Evolutionary conservation across 1,140 invertebrate species (phyloP).

Genomic region (Leptinotarsa defecta): DNA sequence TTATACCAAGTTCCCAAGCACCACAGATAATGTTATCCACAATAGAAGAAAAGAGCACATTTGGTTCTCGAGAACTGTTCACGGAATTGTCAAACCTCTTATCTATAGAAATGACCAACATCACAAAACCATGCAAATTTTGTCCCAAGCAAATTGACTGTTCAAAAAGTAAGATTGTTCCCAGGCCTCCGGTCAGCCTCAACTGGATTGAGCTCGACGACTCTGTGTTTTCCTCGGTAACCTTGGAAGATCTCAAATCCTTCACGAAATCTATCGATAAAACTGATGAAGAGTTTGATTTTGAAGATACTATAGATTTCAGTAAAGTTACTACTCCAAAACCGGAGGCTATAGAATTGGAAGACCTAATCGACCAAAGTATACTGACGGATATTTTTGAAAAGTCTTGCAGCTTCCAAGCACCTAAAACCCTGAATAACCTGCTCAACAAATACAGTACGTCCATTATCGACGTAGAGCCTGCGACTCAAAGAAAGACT

Average conservation of each 20-base stretch:
- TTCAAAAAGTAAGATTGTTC: neutral
- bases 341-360: slow-evolving; percentile 16
- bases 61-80: slow-evolving; percentile 19
- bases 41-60: neutral
- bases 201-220: slow-evolving; percentile 17
- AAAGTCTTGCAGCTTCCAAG: slow-evolving; percentile 39
- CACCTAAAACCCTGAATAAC: slow-evolving; percentile 39
- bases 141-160: slow-evolving; percentile 16
- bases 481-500: neutral
- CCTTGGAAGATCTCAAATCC: slow-evolving; percentile 14
- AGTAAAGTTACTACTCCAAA: slow-evolving; percentile 1
- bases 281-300: neutral
- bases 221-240: slow-evolving; percentile 2
- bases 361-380: slow-evolving; percentile 20
- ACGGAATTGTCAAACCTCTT: slow-evolving; percentile 14
- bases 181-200: neutral
- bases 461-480: slow-evolving; percentile 3
- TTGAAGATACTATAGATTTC: slow-evolving; percentile 26
- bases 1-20: slow-evolving; percentile 16
- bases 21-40: neutral
- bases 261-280: slow-evolving; percentile 15
- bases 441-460: slow-evolving; percentile 34
- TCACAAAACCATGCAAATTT: neutral
- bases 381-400: slow-evolving; percentile 23
- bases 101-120: slow-evolving; percentile 14